Conservation (phyloP, 2,888 invertebrate species). For the Drosophila picticornis region DNA sequence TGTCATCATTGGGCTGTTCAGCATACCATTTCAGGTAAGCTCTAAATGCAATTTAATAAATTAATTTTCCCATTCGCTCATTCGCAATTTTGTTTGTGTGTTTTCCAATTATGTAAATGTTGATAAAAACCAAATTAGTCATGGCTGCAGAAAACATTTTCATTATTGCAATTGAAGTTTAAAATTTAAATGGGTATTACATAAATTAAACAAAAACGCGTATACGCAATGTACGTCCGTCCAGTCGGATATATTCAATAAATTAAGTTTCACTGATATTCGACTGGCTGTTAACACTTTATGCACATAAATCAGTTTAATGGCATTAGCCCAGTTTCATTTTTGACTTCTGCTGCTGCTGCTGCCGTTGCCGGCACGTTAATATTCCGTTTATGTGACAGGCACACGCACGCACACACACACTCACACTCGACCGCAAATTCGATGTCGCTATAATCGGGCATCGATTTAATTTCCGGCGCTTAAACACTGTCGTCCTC, state of each 20-base stretch:
- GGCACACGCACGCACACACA: background rate
- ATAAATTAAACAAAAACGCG: slow-evolving; percentile 57
- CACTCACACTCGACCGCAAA: slow-evolving; percentile 32
- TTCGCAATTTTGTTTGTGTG: slow-evolving; percentile 3
- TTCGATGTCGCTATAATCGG: slow-evolving; percentile 59
- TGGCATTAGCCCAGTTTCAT: slow-evolving; percentile 68
- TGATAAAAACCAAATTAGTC: slow-evolving; percentile 26
- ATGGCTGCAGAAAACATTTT: slow-evolving; percentile 34
- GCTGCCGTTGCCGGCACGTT: slow-evolving; percentile 12
- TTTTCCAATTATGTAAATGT: slow-evolving; percentile 52
- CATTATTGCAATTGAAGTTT: slow-evolving; percentile 37
- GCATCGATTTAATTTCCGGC: slow-evolving; percentile 78
- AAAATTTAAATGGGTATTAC: slow-evolving; percentile 36
- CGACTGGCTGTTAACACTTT: slow-evolving; percentile 58
- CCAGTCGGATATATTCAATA: slow-evolving; percentile 39
- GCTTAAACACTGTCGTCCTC: slow-evolving; percentile 28
- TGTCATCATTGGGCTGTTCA: slow-evolving; percentile 93
- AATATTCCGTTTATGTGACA: slow-evolving; percentile 43
- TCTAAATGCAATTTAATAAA: slow-evolving; percentile 25
- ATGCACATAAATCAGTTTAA: slow-evolving; percentile 69
- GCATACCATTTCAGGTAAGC: slow-evolving; percentile 91
- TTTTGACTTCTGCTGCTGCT: slow-evolving; percentile 33
- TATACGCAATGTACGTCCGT: slow-evolving; percentile 45
- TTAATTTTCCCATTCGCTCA: slow-evolving; percentile 21
- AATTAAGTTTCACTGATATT: slow-evolving; percentile 57